Conservation (phyloP, 2,888 invertebrate species). For the Anagyrus pseudococci region DNA sequence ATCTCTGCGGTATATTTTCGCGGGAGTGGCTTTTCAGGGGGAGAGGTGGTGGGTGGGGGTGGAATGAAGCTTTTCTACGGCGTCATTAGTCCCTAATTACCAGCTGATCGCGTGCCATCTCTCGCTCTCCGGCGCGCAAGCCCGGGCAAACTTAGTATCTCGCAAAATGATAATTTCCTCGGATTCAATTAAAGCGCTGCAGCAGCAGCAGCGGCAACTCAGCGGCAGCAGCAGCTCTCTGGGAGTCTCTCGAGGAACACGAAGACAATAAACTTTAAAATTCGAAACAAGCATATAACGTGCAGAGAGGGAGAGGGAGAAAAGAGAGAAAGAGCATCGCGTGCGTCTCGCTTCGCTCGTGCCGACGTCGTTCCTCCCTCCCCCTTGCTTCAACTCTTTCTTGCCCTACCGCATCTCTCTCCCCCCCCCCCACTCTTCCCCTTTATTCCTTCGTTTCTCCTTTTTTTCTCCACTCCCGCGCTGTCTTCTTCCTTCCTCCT, state of each 20-base stretch:
- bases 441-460: background rate
- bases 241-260: too few species aligned
- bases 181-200: slow-evolving; percentile 36
- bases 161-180: slow-evolving; percentile 31
- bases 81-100: too few species aligned
- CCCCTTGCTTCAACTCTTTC: slow-evolving; percentile 21
- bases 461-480: slow-evolving; percentile 26
- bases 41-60: too few species aligned
- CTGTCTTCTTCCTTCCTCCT: background rate
- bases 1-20: too few species aligned
- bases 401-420: slow-evolving; percentile 19
- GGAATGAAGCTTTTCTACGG: too few species aligned
- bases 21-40: too few species aligned
- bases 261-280: slow-evolving; percentile 37
- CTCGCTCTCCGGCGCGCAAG: background rate
- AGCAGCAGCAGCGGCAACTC: too few species aligned
- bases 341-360: slow-evolving; percentile 50
- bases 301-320: too few species aligned
- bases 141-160: slow-evolving; percentile 10
- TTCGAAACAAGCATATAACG: slow-evolving; percentile 22
- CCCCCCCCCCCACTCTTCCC: background rate
- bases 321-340: slow-evolving; percentile 35
- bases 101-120: too few species aligned
- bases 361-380: background rate
- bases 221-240: too few species aligned